Evolutionary conservation across 2,113 vertebrate species (phyloP), one percentile per base, ranked within the genome.

Genomic region (Nothoprocta pentlandii): DNA sequence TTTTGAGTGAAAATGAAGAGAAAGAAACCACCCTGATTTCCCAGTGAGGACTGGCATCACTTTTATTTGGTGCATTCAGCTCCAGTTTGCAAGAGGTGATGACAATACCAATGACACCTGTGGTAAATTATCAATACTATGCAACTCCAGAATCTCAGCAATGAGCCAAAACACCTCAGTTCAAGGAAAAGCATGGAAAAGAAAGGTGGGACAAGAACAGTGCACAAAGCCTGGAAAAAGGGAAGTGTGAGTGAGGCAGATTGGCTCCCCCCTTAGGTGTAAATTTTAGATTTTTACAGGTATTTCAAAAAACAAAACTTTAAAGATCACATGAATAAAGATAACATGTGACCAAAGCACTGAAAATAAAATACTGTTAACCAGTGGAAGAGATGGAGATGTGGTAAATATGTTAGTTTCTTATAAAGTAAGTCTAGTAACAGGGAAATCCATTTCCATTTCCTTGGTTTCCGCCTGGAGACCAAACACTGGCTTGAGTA

Each of bases 401-500:
- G 20, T 9, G 8, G 17, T 81, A 86, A 86, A 49, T 30, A 2
- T 77, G 12, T 53, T 82, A 80, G 32, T 80, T 75, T 79, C 19
- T 71, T 81, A 32, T 56, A 44, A 80, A 75, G 34, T 47, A 1
- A 28, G 66, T 16, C 16, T 79, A 15, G n/a, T 76, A 73, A 42
- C 10, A 80, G 64, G 22, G 53, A 94, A 47, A 12, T 8, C 20
- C 61, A 22, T 28, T 89, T 94, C 36, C 36, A 39, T 39, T 39
- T 39, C 36, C 36, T 39, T 39, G 36, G 36, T 94, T 97, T 95
- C 94, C 96, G 94, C 94, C 93, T 30, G 51, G 89, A 97, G 96
- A 97, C 80, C 89, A 97, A 96, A 95, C 95, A 97, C 97, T 96
- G 90, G 92, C 97, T 92, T 93, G 92, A 90, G 95, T 96, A 96